Evolutionary conservation across 1,140 invertebrate species (phyloP), one percentile per base, ranked within the genome.

Genomic region (Tetraneura akinire): DNA sequence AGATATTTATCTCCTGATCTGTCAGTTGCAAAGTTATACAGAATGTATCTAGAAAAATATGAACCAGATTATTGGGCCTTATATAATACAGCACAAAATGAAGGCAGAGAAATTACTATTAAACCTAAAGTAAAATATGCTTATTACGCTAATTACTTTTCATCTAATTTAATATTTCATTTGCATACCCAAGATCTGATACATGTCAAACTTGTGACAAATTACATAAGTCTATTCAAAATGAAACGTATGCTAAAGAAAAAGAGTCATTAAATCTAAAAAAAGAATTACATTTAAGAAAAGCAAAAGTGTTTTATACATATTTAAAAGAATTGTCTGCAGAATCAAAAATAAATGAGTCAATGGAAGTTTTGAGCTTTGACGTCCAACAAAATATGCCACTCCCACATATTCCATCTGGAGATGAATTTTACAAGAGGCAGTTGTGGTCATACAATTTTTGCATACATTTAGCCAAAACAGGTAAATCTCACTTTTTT

Each of bases 141-240:
- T n/a, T n/a, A n/a, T n/a, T n/a, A n/a, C n/a, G n/a, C n/a, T n/a
- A 66, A 66, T 16, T 66, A 66, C 11, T 68, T 45, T 32, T n/a
- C 6, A 10, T n/a, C 32, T 42, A 68, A 68, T 42, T 68, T 68
- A 68, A 68, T 18, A 68, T 42, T 21, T 45, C 64, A 45, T 68
- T 68, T 45, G 64, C 10, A 6, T 18, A 6, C 14, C 37, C 37
- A 13, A 68, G 37, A 42, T 45, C 64, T 18, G 62, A 68, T n/a
- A 68, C 64, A 11, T 68, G 37, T 68, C 64, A 68, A 42, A 68
- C 64, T n/a, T 68, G 64, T 68, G 37, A 68, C 45, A 16, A 68
- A 6, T 45, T 68, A 42, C 13, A 45, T 11, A 68, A 68, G 18
- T n/a, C 32, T 18, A 68, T 68, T 11, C 5, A 68, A 6, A 68